phyloP scores from a whole-genome alignment of 1,140 invertebrate genomes.

The Palaemon carinicauda region DNA sequence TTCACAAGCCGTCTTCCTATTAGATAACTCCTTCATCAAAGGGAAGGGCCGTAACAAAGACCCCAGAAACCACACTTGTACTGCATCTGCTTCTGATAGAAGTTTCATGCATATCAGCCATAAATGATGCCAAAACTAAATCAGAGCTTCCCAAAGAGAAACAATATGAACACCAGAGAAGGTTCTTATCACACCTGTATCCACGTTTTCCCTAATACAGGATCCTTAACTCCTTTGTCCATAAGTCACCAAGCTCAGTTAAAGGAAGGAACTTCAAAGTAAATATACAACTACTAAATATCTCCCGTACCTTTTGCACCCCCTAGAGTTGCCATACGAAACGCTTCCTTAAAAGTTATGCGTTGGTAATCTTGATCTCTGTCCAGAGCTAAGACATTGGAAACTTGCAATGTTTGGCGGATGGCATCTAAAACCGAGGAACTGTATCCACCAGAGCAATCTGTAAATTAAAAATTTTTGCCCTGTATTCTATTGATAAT shows the following conservation, averaged over 20 bases:
- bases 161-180: no score
- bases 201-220: neutral
- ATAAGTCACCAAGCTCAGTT: no score
- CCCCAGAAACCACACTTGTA: no score
- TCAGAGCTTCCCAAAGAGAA: no score
- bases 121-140: no score
- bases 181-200: no score
- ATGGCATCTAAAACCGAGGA: slow-evolving; percentile 81
- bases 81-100: no score
- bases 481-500: no score
- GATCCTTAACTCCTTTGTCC: neutral
- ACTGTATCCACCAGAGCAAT: slow-evolving; percentile 83
- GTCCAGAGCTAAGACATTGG: slow-evolving; percentile 72
- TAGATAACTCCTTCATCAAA: no score
- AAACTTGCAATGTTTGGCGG: slow-evolving; percentile 76
- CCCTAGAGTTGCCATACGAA: slow-evolving; percentile 85
- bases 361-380: slow-evolving; percentile 66
- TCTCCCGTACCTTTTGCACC: slow-evolving; percentile 76
- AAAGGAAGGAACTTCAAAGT: neutral
- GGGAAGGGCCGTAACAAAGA: no score
- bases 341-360: slow-evolving; percentile 79
- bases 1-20: no score
- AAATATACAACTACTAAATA: slow-evolving; percentile 14
- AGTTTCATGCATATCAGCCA: no score
- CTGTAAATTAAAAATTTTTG: slow-evolving; percentile 65